A percentile compares a stretch with the other conserved stretches of the same genome.
Conservation (phyloP, 2,113 vertebrate species). For the Montifringilla adamsi region DNA sequence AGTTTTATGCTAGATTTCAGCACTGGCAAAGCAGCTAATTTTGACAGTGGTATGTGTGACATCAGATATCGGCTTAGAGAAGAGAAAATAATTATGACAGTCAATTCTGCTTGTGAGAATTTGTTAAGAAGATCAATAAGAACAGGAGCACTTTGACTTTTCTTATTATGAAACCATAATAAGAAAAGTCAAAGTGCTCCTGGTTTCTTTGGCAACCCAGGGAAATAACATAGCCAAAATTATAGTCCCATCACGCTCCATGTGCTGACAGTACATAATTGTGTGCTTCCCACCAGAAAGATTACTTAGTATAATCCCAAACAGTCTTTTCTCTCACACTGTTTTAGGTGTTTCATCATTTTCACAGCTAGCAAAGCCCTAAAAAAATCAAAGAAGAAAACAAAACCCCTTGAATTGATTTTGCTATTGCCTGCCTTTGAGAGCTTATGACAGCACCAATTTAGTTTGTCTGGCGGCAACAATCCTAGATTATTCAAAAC, state of each 20-base stretch:
- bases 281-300: constrained; percentile 42
- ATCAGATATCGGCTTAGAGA: background rate
- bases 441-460: constrained; percentile 36
- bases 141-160: constrained; percentile 27
- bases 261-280: constrained; percentile 56
- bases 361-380: constrained; percentile 23
- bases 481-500: constrained; percentile 36
- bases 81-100: constrained; percentile 31
- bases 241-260: constrained; percentile 38
- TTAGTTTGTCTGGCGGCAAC: constrained; percentile 34
- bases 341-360: constrained; percentile 31
- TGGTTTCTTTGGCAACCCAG: constrained; percentile 61
- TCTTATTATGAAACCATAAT: too few species aligned
- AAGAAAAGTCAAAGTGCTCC: too few species aligned
- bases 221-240: constrained; percentile 50
- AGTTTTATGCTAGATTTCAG: background rate
- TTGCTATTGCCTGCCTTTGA: constrained; percentile 14
- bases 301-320: constrained; percentile 36
- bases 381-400: constrained; percentile 3
- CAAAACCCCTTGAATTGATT: background rate
- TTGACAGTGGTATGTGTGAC: background rate
- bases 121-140: constrained; percentile 44
- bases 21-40: background rate
- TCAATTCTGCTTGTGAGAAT: background rate
- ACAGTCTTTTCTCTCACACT: background rate